A percentile compares a stretch with the other conserved stretches of the same genome.
These are phyloP conservation scores for Venusia cambrica DNA, from an alignment of 2,888 invertebrate species.

Conservation along the genomic window DNA sequence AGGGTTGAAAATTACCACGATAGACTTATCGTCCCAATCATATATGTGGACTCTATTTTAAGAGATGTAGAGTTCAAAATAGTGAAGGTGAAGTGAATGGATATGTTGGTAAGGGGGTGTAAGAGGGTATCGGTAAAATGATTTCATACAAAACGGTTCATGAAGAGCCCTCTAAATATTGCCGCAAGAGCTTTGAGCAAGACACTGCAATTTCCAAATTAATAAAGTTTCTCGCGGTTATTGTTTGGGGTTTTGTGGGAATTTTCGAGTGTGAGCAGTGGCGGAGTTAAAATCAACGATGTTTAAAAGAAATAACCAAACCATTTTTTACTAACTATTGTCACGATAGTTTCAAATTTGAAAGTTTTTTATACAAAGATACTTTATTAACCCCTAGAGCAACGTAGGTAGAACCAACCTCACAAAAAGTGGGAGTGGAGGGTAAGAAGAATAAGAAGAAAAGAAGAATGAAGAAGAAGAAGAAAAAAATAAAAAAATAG, in stretches of 20 bases:
- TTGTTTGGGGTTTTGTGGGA: conserved; percentile 42
- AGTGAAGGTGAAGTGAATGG: neutral
- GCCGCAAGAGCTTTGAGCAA: conserved; percentile 44
- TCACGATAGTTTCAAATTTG: too few relatives aligned
- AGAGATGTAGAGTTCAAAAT: conserved; percentile 31
- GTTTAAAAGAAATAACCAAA: too few relatives aligned
- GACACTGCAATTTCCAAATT: conserved; percentile 54
- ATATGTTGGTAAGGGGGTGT: conserved; percentile 43
- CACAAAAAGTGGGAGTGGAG: too few relatives aligned
- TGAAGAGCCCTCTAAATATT: conserved; percentile 58
- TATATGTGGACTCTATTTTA: conserved; percentile 22
- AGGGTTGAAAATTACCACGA: conserved; percentile 36
- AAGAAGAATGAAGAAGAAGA: too few relatives aligned
- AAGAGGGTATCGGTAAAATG: conserved; percentile 71
- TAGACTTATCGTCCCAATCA: conserved; percentile 12
- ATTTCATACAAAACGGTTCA: conserved; percentile 55
- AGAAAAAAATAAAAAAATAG: too few relatives aligned
- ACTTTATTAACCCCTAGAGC: too few relatives aligned
- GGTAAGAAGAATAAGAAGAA: too few relatives aligned
- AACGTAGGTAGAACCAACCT: too few relatives aligned
- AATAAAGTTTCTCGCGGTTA: conserved; percentile 43
- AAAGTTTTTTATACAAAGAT: too few relatives aligned
- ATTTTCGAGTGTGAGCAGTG: conserved; percentile 12
- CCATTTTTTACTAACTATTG: too few relatives aligned
- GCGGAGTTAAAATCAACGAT: too few relatives aligned